These are phyloP conservation scores for Porites evermanni DNA, from an alignment of 92 coral and sea anemone species.

Conservation along the genomic window DNA sequence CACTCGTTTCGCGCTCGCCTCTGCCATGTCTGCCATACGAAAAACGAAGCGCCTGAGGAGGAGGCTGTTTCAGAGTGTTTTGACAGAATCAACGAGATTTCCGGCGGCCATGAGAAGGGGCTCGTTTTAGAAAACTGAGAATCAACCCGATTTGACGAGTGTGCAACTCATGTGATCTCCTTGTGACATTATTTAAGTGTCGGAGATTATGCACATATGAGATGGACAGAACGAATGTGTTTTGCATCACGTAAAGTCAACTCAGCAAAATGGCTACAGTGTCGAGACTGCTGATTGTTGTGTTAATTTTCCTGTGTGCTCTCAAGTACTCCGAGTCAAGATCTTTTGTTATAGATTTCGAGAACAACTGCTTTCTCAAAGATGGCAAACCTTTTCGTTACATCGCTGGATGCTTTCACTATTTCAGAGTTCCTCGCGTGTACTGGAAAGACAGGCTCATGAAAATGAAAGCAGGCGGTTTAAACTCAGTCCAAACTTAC, in stretches of 20 bases:
- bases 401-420: conserved; percentile 87
- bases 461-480: conserved; percentile 90
- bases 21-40: too few relatives aligned
- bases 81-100: too few relatives aligned
- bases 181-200: too few relatives aligned
- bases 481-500: conserved; percentile 88
- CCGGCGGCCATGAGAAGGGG: too few relatives aligned
- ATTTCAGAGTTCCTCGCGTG: conserved; percentile 87
- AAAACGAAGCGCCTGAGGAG: too few relatives aligned
- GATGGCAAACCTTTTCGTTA: conserved; percentile 92
- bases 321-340: conserved; percentile 15
- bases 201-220: too few relatives aligned
- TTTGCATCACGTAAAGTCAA: not conserved
- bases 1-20: too few relatives aligned
- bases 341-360: conserved; percentile 76
- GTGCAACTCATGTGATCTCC: too few relatives aligned
- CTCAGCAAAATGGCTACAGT: not conserved
- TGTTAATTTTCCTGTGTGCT: conserved; percentile 5
- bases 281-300: not conserved
- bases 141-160: too few relatives aligned
- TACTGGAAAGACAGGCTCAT: conserved; percentile 91
- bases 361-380: conserved; percentile 74
- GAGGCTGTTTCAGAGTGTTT: too few relatives aligned
- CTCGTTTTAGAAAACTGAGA: too few relatives aligned
- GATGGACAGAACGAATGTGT: not conserved